phyloP scores from a whole-genome alignment of 2,797 vertebrate genomes.

The Syngnathus acus region DNA sequence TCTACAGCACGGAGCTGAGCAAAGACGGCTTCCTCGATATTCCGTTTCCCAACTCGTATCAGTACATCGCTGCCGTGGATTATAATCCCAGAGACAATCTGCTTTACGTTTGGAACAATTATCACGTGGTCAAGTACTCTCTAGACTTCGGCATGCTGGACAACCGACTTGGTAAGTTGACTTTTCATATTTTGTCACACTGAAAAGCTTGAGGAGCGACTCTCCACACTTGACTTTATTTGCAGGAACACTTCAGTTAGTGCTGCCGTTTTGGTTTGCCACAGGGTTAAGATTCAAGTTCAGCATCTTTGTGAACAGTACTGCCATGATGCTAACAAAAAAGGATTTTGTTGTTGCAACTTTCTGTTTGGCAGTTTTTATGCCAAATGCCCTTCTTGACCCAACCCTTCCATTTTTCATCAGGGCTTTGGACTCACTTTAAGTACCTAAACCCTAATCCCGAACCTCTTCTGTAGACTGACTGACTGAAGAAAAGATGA shows the following conservation, averaged over 20 bases:
- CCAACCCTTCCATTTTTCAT: background rate
- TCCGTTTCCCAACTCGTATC: constrained; percentile 95
- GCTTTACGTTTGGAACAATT: constrained; percentile 99
- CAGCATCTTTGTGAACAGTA: background rate
- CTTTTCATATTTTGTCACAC: background rate
- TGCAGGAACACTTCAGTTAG: background rate
- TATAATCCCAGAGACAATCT: constrained; percentile 98
- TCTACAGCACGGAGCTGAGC: constrained; percentile 96
- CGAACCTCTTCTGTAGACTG: background rate
- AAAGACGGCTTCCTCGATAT: constrained; percentile 92
- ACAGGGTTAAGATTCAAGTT: background rate
- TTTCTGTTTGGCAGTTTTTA: background rate
- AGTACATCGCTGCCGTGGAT: constrained; percentile 99
- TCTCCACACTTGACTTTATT: background rate
- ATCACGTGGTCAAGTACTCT: constrained; percentile 95
- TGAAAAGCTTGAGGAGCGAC: no score
- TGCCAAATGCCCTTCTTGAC: background rate
- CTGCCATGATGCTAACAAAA: background rate
- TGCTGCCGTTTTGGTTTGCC: background rate
- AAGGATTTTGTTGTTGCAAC: no score
- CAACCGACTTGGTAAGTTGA: constrained; percentile 82
- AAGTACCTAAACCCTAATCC: background rate
- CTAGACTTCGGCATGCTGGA: constrained; percentile 93
- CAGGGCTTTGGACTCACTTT: background rate
- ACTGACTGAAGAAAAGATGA: background rate